Percentiles rank a stretch among this genome's conserved stretches.
These are phyloP conservation scores for Orius laevigatus DNA, from an alignment of 1,140 invertebrate genomes.

Conservation along the genomic window DNA sequence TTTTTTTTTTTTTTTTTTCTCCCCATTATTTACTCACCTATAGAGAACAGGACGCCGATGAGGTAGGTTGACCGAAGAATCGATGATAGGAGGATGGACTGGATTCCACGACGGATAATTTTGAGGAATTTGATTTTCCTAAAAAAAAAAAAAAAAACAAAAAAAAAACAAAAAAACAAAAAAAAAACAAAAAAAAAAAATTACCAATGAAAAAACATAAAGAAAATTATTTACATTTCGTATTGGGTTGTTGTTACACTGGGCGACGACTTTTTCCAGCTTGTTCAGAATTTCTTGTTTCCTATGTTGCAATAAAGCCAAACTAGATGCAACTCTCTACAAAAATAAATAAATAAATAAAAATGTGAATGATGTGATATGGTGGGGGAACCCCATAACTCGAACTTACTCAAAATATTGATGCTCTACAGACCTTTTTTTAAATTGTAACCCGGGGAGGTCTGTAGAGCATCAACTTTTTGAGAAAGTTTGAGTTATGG, in stretches of 20 bases:
- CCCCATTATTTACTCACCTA: slow-evolving; percentile 15
- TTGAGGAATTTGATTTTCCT: neutral
- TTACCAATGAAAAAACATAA: too few species aligned
- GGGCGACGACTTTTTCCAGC: slow-evolving; percentile 41
- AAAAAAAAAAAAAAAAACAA: slow-evolving; percentile 1
- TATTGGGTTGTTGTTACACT: slow-evolving; percentile 19
- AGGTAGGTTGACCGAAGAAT: neutral
- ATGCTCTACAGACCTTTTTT: too few species aligned
- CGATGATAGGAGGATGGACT: neutral
- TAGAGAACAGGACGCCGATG: slow-evolving; percentile 14
- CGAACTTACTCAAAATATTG: too few species aligned
- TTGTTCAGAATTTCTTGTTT: slow-evolving; percentile 49
- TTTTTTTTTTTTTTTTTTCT: neutral
- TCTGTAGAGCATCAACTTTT: too few species aligned
- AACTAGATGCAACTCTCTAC: slow-evolving; percentile 32
- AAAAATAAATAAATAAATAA: neutral
- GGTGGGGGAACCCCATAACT: too few species aligned
- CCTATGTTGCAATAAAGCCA: slow-evolving; percentile 43
- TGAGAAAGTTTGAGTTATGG: too few species aligned
- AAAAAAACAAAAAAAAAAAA: too few species aligned
- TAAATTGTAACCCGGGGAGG: too few species aligned
- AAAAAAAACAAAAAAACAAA: too few species aligned
- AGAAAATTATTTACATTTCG: slow-evolving; percentile 15
- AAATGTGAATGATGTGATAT: slow-evolving; percentile 6
- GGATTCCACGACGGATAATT: neutral